Conservation (phyloP, 2,113 vertebrate genomes). For the Oplegnathus fasciatus region DNA sequence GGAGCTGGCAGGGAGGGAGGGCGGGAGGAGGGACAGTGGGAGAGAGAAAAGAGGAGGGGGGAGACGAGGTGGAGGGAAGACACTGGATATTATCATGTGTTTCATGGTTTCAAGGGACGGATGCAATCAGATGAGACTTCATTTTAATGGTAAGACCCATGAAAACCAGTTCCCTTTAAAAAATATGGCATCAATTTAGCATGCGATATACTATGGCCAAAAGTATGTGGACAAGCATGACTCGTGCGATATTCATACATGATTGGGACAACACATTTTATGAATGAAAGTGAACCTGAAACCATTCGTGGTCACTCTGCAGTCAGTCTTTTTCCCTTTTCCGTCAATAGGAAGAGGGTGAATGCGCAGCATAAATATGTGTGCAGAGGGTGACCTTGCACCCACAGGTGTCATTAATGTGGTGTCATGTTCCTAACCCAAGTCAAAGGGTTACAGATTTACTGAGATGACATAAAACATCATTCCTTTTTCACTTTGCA, state of each 20-base stretch:
- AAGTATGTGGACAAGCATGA: neutral
- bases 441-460: neutral
- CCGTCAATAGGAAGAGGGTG: neutral
- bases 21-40: slow-evolving; percentile 61
- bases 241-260: too few relatives aligned
- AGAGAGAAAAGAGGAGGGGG: slow-evolving; percentile 57
- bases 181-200: neutral
- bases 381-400: neutral
- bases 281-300: neutral
- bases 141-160: neutral
- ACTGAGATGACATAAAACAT: neutral
- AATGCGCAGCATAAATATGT: neutral
- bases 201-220: neutral
- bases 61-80: slow-evolving; percentile 36
- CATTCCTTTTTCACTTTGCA: neutral
- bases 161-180: neutral
- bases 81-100: slow-evolving; percentile 23
- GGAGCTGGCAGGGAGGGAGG: slow-evolving; percentile 60
- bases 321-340: neutral
- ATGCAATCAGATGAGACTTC: neutral
- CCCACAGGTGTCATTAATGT: slow-evolving; percentile 7
- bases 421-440: neutral
- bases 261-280: neutral
- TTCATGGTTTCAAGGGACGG: neutral
- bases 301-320: neutral